Percentiles rank a stretch among this genome's conserved stretches.
Conservation (phyloP, 2,113 vertebrate genomes). For the Aleadryas rufinucha region DNA sequence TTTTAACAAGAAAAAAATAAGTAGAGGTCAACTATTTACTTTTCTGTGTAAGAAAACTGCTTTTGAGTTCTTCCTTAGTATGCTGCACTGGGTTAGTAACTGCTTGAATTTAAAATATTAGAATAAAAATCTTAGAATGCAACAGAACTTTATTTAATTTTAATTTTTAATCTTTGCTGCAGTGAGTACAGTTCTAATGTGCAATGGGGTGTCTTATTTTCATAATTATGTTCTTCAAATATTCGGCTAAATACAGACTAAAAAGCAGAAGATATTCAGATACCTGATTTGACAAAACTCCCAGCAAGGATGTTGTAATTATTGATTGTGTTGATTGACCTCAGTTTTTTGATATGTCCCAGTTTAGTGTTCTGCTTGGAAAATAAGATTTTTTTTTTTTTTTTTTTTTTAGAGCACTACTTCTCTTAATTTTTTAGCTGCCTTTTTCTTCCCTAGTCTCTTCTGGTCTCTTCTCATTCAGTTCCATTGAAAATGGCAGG, state of each 20-base stretch:
- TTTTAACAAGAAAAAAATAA: constrained; percentile 46
- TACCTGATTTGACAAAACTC: neutral
- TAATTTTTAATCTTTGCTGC: neutral
- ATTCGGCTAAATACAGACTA: neutral
- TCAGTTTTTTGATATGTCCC: neutral
- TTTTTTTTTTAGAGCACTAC: neutral
- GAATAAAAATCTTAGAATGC: neutral
- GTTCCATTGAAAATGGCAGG: neutral
- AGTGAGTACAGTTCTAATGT: neutral
- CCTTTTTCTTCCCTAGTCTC: neutral
- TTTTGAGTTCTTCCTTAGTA: neutral
- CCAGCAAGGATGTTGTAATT: neutral
- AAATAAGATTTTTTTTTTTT: neutral
- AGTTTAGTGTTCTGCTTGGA: neutral
- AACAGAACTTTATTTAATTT: neutral
- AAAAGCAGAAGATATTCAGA: neutral
- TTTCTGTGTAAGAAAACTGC: neutral
- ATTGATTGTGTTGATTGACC: neutral
- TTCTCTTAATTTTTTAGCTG: neutral
- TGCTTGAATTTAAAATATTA: neutral
- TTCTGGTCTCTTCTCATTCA: neutral
- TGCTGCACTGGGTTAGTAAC: neutral
- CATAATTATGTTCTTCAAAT: neutral
- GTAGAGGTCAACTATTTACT: constrained; percentile 26
- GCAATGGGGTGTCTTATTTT: neutral